phyloP scores from a whole-genome alignment of 2,113 vertebrate genomes.

The Trogon surrucura region DNA sequence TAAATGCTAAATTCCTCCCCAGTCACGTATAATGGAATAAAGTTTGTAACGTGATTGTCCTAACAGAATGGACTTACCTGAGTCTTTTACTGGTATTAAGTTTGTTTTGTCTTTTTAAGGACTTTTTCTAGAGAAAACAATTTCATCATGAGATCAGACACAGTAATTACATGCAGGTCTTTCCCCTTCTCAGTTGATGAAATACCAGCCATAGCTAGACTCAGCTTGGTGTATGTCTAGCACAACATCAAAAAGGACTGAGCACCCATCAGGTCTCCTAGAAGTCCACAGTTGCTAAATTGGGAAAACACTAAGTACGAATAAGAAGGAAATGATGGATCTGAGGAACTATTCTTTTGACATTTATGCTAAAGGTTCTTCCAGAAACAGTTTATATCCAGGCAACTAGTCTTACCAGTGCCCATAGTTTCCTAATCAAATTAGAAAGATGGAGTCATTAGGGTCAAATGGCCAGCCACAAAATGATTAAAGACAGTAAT shows the following conservation, averaged over 20 bases:
- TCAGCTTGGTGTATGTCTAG: neutral
- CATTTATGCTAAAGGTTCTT: slow-evolving; percentile 23
- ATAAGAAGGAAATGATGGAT: slow-evolving; percentile 26
- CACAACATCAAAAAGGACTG: neutral
- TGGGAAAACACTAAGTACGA: neutral
- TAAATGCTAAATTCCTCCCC: neutral
- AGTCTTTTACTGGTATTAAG: neutral
- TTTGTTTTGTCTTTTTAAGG: neutral
- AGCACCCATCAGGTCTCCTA: neutral
- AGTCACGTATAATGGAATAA: neutral
- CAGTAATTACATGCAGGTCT: neutral
- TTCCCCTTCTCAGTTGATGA: neutral
- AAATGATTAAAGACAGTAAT: slow-evolving; percentile 66
- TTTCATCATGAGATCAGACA: neutral
- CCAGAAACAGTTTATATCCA: slow-evolving; percentile 34
- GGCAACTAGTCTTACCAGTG: neutral
- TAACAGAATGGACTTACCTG: neutral
- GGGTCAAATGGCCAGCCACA: slow-evolving; percentile 52
- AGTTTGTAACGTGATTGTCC: neutral
- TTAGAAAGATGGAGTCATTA: slow-evolving; percentile 66
- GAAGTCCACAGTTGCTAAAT: neutral
- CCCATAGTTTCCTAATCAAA: slow-evolving; percentile 39
- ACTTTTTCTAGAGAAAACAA: neutral
- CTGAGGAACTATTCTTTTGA: slow-evolving; percentile 33
- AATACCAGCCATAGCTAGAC: neutral